These are phyloP conservation scores for Flexamia atlantica DNA, from an alignment of 2,888 invertebrate species.

Conservation along the genomic window DNA sequence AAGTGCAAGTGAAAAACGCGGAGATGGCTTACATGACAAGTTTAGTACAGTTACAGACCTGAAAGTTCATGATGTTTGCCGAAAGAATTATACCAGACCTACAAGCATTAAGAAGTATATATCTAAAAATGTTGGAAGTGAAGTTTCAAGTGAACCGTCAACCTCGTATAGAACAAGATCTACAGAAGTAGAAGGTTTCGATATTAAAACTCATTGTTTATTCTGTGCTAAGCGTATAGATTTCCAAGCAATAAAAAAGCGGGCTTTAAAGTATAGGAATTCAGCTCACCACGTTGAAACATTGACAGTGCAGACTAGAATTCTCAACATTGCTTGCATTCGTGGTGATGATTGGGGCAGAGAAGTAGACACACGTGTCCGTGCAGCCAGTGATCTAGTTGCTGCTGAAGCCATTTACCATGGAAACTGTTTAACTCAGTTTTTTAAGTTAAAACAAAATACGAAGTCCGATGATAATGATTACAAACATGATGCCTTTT, in stretches of 20 bases:
- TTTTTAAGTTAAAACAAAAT: constrained; percentile 36
- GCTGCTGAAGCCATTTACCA: constrained; percentile 36
- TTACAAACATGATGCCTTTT: constrained; percentile 45
- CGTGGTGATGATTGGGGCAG: constrained; percentile 43
- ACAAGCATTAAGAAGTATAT: constrained; percentile 31
- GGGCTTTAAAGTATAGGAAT: constrained; percentile 36
- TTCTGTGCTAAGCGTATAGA: constrained; percentile 39
- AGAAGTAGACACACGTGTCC: constrained; percentile 38
- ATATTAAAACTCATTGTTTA: constrained; percentile 34
- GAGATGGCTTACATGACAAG: constrained; percentile 34
- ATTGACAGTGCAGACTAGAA: constrained; percentile 41
- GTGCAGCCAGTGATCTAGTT: constrained; percentile 23
- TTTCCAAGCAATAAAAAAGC: constrained; percentile 42
- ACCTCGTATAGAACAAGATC: constrained; percentile 44
- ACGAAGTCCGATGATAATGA: constrained; percentile 26
- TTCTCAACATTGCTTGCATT: constrained; percentile 26
- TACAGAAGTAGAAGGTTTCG: constrained; percentile 35
- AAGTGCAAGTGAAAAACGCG: constrained; percentile 36
- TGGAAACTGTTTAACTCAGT: constrained; percentile 33
- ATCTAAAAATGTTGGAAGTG: constrained; percentile 47
- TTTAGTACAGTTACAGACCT: constrained; percentile 41
- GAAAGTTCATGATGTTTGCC: constrained; percentile 43
- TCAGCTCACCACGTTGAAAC: constrained; percentile 43
- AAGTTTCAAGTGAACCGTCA: constrained; percentile 29
- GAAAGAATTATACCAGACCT: constrained; percentile 33